A percentile compares a stretch with the other conserved stretches of the same genome.
phyloP scores from a whole-genome alignment of 92 coral and sea anemone genomes.

The Zoanthus gigantus region DNA sequence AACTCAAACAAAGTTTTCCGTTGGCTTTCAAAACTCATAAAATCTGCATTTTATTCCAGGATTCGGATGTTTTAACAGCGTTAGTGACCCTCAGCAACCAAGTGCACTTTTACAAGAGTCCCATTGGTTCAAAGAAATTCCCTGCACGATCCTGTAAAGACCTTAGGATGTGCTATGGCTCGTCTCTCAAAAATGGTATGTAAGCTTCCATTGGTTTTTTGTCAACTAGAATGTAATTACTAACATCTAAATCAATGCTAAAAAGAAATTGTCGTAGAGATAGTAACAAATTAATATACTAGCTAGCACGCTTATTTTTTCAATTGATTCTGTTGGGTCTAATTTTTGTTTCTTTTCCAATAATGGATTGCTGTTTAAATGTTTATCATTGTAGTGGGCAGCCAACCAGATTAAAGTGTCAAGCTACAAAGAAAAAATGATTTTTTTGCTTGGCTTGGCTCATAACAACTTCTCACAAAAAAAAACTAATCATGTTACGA shows the following conservation, averaged over 20 bases:
- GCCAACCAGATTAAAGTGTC: no score
- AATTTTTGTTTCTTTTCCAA: no score
- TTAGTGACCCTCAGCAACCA: conserved; percentile 65
- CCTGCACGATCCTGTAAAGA: conserved; percentile 96
- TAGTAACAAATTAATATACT: no score
- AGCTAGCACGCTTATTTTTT: no score
- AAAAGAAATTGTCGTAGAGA: neutral
- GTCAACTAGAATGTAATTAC: neutral
- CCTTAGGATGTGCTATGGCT: conserved; percentile 82
- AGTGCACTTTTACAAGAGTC: conserved; percentile 78
- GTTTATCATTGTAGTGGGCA: no score
- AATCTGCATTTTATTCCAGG: neutral
- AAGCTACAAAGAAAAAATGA: no score
- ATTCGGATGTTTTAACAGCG: conserved; percentile 34
- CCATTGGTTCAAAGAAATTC: conserved; percentile 85
- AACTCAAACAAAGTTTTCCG: no score
- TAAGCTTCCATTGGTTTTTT: neutral
- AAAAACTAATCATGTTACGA: no score
- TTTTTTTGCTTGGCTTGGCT: no score
- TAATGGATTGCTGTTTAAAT: no score
- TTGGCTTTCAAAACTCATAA: neutral
- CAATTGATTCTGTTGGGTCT: no score
- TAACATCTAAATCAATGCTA: neutral
- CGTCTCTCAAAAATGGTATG: conserved; percentile 75
- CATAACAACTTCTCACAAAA: no score